Conservation (phyloP, 2,113 vertebrate species). For the rabbit (Oryctolagus cuniculus) region DNA sequence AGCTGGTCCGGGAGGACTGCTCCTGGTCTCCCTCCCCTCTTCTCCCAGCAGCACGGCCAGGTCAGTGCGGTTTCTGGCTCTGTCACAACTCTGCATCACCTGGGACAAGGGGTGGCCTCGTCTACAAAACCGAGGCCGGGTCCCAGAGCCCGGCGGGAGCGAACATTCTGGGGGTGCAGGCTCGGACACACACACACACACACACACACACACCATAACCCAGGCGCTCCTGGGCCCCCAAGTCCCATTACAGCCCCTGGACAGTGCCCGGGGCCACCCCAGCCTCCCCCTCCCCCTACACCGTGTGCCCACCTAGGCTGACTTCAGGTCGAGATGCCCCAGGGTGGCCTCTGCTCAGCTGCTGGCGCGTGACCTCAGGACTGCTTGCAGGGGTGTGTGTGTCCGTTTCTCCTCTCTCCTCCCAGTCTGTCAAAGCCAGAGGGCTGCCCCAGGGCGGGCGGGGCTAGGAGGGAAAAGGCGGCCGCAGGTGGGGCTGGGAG, state of each 20-base stretch:
- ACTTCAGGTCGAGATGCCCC: neutral
- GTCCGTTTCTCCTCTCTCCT: neutral
- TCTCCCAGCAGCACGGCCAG: neutral
- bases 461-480: neutral
- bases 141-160: neutral
- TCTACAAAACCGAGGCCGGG: neutral
- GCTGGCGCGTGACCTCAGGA: fast-evolving
- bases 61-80: neutral
- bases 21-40: neutral
- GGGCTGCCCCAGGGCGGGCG: neutral
- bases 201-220: too few relatives aligned
- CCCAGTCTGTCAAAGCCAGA: conserved; percentile 8
- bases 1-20: neutral
- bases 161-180: neutral
- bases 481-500: neutral
- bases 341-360: neutral
- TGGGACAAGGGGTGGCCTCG: too few relatives aligned
- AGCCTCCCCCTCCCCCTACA: neutral
- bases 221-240: neutral
- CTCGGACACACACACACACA: fast-evolving
- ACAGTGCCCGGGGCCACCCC: fast-evolving
- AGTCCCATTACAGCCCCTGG: neutral
- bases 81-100: neutral
- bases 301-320: too few relatives aligned
- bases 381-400: neutral